phyloP scores from a whole-genome alignment of 2,888 invertebrate genomes.

The Netelia melanura region DNA sequence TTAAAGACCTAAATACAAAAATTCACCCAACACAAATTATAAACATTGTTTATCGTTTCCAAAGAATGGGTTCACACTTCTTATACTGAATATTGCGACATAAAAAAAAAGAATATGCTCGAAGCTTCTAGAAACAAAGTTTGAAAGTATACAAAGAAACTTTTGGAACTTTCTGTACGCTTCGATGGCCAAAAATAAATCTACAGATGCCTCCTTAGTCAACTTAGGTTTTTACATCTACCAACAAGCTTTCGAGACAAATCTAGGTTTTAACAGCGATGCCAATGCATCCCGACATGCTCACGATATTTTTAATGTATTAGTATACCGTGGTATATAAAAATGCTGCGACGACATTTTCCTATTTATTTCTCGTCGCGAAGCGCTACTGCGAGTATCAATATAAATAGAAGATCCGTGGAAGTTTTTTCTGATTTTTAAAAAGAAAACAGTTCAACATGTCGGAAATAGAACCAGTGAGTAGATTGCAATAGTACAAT shows the following conservation, averaged over 20 bases:
- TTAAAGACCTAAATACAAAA: no score
- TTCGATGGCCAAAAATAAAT: conserved; percentile 76
- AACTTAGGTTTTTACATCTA: conserved; percentile 25
- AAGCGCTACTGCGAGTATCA: conserved; percentile 1
- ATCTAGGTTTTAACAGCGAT: conserved; percentile 75
- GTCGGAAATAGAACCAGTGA: conserved; percentile 47
- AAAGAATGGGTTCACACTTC: no score
- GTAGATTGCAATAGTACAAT: conserved; percentile 2
- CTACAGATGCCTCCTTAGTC: conserved; percentile 39
- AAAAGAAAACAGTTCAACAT: neutral
- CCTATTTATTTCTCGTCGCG: conserved; percentile 39
- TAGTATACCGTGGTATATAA: conserved; percentile 44
- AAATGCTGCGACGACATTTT: neutral
- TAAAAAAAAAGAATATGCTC: neutral
- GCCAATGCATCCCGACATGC: conserved; percentile 65
- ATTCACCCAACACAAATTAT: no score
- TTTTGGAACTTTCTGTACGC: conserved; percentile 73
- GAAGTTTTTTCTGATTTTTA: neutral
- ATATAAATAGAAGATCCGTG: neutral
- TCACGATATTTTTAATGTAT: conserved; percentile 75
- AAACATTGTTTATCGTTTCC: no score
- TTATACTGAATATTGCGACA: no score
- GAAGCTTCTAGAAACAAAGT: conserved; percentile 27
- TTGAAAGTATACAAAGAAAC: conserved; percentile 42
- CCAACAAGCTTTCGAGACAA: conserved; percentile 64